Evolutionary conservation across 1,140 invertebrate genomes (phyloP).

Genomic region (Zophobas morio): DNA sequence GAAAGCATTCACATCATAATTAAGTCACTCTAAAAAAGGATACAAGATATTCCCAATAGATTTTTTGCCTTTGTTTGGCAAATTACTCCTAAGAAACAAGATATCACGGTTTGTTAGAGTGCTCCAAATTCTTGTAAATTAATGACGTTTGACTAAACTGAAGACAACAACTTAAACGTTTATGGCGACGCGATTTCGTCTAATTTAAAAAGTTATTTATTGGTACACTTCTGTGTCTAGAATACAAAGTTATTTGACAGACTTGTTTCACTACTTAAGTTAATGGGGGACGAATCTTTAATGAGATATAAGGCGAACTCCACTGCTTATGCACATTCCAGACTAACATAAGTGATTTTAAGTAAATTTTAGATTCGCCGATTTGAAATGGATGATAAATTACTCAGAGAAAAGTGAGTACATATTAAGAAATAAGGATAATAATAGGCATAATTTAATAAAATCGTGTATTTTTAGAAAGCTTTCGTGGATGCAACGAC

Average conservation of each 20-base stretch:
- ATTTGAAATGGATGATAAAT: neutral
- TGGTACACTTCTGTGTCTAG: neutral
- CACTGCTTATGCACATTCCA: constrained; percentile 1
- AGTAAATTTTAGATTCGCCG: neutral
- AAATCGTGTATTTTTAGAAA: neutral
- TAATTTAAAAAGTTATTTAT: constrained; percentile 27
- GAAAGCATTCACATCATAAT: no score
- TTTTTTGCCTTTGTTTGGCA: no score
- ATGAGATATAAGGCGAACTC: constrained; percentile 2
- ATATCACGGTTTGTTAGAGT: no score
- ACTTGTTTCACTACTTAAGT: constrained; percentile 4
- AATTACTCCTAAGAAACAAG: no score
- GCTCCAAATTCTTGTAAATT: neutral
- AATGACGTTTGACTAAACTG: neutral
- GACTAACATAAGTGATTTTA: constrained; percentile 7
- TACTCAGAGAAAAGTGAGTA: neutral
- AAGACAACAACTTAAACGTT: neutral
- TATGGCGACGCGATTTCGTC: neutral
- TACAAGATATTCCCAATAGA: no score
- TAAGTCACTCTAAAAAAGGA: no score
- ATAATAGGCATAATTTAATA: no score
- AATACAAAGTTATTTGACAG: constrained; percentile 13
- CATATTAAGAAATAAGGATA: neutral
- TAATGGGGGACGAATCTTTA: constrained; percentile 25
- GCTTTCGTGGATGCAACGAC: constrained; percentile 13